Percentiles rank a stretch among this genome's conserved stretches.
phyloP scores from a whole-genome alignment of 2,888 invertebrate species.

The Aelia acuminata region DNA sequence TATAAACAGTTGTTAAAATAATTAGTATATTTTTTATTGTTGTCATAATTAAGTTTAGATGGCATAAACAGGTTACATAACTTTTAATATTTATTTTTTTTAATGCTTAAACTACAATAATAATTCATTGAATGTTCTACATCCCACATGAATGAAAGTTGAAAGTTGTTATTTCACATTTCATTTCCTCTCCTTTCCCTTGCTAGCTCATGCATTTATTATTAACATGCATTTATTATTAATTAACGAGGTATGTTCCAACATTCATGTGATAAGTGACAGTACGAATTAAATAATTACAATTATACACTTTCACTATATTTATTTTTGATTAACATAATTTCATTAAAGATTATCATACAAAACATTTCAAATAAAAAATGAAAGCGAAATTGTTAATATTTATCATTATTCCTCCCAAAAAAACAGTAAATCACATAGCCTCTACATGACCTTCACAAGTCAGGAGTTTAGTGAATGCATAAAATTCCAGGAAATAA shows the following conservation, averaged over 20 bases:
- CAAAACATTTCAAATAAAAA: not conserved
- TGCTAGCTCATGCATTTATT: not conserved
- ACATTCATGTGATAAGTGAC: not conserved
- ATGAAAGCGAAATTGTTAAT: not conserved
- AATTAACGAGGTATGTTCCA: not conserved
- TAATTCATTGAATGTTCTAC: not conserved
- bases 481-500: not conserved
- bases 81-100: not conserved
- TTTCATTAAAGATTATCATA: not conserved
- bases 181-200: conserved; percentile 35
- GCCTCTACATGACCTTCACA: conserved; percentile 34
- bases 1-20: conserved; percentile 17
- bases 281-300: not conserved
- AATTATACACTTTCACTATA: not conserved
- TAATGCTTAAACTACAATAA: not conserved
- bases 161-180: not conserved
- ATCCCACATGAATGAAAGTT: not conserved
- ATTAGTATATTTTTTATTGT: not conserved
- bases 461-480: conserved; percentile 38
- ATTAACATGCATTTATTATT: not conserved
- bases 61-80: not conserved
- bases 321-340: not conserved
- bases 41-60: conserved; percentile 8
- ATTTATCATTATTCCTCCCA: not conserved
- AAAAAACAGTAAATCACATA: conserved; percentile 12